Evolutionary conservation across 2,113 vertebrate species (phyloP).

Genomic region (Synchiropus splendidus): DNA sequence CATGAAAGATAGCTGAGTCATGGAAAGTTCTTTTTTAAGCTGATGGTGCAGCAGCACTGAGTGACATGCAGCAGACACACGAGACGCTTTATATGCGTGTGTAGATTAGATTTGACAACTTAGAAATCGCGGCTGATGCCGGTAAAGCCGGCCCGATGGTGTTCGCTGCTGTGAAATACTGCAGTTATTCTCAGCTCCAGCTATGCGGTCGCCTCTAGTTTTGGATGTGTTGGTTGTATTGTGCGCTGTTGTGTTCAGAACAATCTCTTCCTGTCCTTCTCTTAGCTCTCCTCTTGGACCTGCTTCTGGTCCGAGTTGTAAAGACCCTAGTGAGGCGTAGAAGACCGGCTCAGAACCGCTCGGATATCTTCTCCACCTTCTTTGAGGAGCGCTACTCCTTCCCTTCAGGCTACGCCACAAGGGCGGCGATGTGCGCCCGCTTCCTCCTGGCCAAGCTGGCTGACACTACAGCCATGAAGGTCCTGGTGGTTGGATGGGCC

Average conservation of each 20-base stretch:
- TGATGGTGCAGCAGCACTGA: constrained; percentile 6
- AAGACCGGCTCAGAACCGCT: constrained; percentile 76
- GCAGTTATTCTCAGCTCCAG: constrained; percentile 14
- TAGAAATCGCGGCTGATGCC: constrained; percentile 3
- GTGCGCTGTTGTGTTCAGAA: too few relatives aligned
- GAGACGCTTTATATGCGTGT: constrained; percentile 9
- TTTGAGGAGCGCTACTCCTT: constrained; percentile 86
- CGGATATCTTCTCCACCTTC: constrained; percentile 79
- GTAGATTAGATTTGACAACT: constrained; percentile 16
- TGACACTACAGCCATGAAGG: constrained; percentile 70
- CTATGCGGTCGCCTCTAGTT: neutral
- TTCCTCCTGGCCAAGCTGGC: constrained; percentile 78
- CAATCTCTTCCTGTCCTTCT: neutral
- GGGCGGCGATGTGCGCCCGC: constrained; percentile 76
- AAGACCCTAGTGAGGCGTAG: constrained; percentile 77
- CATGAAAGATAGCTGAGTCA: constrained; percentile 3
- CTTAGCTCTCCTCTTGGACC: constrained; percentile 76
- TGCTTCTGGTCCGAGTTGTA: constrained; percentile 72
- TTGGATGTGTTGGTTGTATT: neutral
- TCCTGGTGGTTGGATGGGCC: constrained; percentile 79
- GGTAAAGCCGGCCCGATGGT: constrained; percentile 2
- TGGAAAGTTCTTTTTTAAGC: constrained; percentile 27
- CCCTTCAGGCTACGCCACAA: constrained; percentile 79
- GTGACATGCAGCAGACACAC: constrained; percentile 8
- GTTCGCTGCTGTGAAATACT: constrained; percentile 8